Evolutionary conservation across 2,113 vertebrate genomes (phyloP).

Genomic region (cat (Felis catus)): F.catus_Fca126_mat1.0 CM031417.1:111978501-111979000

Average conservation of each 20-base stretch:
- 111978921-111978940: too few relatives aligned
- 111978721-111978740: not conserved
- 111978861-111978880: not conserved
- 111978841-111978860: not conserved
- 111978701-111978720: not conserved
- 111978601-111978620: not conserved
- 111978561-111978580: not conserved
- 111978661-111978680: not conserved
- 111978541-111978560: not conserved
- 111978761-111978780: not conserved
- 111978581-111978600: not conserved
- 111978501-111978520: not conserved
- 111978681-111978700: not conserved
- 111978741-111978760: not conserved
- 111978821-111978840: not conserved
- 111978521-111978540: not conserved
- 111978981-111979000: too few relatives aligned
- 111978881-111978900: not conserved
- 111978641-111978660: not conserved
- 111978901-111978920: too few relatives aligned
- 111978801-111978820: not conserved
- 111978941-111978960: too few relatives aligned
- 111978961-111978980: too few relatives aligned
- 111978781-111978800: not conserved
- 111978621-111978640: slow-evolving; percentile 24